A percentile compares a stretch with the other conserved stretches of the same genome.
These are phyloP conservation scores for Ciconia boyciana DNA, from an alignment of 2,113 vertebrate species.

Conservation along the genomic window DNA sequence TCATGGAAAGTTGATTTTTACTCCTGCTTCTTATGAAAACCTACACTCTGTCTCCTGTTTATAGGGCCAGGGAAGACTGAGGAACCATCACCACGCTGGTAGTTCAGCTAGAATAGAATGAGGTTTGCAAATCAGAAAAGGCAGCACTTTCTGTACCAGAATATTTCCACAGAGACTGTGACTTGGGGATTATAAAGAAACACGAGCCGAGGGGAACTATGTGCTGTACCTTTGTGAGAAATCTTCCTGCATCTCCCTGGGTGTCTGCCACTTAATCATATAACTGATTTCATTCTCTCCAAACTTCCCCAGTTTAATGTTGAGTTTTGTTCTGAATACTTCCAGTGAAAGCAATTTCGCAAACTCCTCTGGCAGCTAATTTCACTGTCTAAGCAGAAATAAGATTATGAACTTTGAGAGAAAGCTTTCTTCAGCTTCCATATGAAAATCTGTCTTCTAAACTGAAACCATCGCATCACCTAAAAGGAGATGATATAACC, in stretches of 20 bases:
- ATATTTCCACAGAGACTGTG: not conserved
- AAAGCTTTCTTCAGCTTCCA: not conserved
- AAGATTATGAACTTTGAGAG: not conserved
- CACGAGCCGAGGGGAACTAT: not conserved
- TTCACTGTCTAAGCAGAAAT: not conserved
- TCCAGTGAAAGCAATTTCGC: not conserved
- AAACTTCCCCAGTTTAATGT: not conserved
- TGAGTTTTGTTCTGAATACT: not conserved
- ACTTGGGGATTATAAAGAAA: not conserved
- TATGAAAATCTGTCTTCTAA: not conserved
- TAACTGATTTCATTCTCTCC: not conserved
- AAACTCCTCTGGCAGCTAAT: not conserved
- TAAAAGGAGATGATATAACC: not conserved
- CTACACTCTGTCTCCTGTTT: not conserved
- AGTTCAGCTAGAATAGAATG: not conserved
- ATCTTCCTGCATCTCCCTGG: not conserved
- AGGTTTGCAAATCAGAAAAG: not conserved
- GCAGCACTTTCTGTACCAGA: not conserved
- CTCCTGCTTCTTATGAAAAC: not conserved
- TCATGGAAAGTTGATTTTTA: not conserved
- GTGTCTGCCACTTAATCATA: not conserved
- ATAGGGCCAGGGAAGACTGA: not conserved
- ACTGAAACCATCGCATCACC: not conserved
- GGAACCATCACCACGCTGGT: not conserved
- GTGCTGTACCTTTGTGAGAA: not conserved